phyloP scores from a whole-genome alignment of 2,888 invertebrate species.

The Tupiocoris notatus region DNA sequence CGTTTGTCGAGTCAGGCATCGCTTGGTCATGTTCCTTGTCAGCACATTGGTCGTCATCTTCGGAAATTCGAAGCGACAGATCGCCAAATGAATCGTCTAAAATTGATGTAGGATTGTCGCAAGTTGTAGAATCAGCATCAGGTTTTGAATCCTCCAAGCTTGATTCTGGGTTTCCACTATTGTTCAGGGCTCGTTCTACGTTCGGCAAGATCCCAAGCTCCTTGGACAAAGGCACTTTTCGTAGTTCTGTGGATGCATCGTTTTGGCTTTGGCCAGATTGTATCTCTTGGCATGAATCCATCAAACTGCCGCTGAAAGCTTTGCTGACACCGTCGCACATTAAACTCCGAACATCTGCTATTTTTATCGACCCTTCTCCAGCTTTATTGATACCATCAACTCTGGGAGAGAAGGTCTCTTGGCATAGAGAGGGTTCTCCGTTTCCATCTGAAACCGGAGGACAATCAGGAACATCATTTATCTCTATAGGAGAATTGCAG shows the following conservation, averaged over 20 bases:
- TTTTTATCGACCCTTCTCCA: neutral
- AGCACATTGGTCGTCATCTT: constrained; percentile 22
- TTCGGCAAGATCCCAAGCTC: neutral
- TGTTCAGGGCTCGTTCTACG: neutral
- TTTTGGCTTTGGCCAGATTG: neutral
- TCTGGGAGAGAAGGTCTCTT: neutral
- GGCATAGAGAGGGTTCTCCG: neutral
- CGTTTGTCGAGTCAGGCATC: constrained; percentile 31
- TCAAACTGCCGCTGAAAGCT: neutral
- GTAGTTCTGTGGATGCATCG: neutral
- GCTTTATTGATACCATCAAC: neutral
- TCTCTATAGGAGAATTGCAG: neutral
- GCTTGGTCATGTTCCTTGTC: constrained; percentile 32
- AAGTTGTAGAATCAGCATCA: constrained; percentile 37
- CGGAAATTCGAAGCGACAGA: constrained; percentile 17
- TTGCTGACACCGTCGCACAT: neutral
- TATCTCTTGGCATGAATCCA: neutral
- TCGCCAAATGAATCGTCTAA: constrained; percentile 35
- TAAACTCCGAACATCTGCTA: neutral
- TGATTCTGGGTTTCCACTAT: neutral
- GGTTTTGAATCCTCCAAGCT: neutral
- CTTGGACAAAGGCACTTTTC: constrained; percentile 1
- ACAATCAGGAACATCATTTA: neutral
- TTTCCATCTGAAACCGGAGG: neutral
- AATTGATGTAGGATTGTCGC: constrained; percentile 13